Evolutionary conservation across 2,113 vertebrate genomes (phyloP), one percentile per base, ranked within the genome.

Genomic region (Esox niger): DNA sequence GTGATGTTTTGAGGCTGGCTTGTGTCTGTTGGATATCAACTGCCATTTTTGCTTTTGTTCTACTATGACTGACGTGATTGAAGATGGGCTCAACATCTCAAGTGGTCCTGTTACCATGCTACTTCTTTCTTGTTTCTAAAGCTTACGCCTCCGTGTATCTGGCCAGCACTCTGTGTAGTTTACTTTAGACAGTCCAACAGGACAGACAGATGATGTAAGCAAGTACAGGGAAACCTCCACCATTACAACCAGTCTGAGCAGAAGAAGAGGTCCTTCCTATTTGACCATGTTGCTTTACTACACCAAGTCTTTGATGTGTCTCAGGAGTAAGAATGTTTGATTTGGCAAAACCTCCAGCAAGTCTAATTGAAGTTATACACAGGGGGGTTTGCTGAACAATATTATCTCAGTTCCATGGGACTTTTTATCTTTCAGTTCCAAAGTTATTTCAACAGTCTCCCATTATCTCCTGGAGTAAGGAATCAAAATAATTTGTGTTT

Each of bases 111-210:
- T 21, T 52, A 52, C 47, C 21, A 21, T 52, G 2, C 47, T 52
- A 2, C 21, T n/a, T 21, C 47, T 52, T 52, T 52, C 47, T 52
- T 7, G n/a, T 52, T 23, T 52, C 47, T 52, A 21, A n/a, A 23
- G 2, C 47, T 52, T 17, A 2, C n/a, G n/a, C n/a, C n/a, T 21
- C n/a, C 15, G 20, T 52, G 21, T 21, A 8, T 52, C n/a, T 21
- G 47, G 47, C 47, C 47, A 21, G 47, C n/a, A 21, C 29, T 2
- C 11, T 20, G 27, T 55, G 9, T 66, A 13, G 23, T 17, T 1
- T 43, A 43, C 61, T 54, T 68, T 75, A 62, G 66, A 54, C 7
- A 75, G 61, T 71, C 11, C 26, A 72, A 38, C 57, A 54, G 21
- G n/a, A n/a, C 70, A 73, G 21, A 31, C 62, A 31, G 43, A 64